A percentile compares a stretch with the other conserved stretches of the same genome.
These are phyloP conservation scores for Phengaris alcon DNA, from an alignment of 2,888 invertebrate species.

Conservation along the genomic window DNA sequence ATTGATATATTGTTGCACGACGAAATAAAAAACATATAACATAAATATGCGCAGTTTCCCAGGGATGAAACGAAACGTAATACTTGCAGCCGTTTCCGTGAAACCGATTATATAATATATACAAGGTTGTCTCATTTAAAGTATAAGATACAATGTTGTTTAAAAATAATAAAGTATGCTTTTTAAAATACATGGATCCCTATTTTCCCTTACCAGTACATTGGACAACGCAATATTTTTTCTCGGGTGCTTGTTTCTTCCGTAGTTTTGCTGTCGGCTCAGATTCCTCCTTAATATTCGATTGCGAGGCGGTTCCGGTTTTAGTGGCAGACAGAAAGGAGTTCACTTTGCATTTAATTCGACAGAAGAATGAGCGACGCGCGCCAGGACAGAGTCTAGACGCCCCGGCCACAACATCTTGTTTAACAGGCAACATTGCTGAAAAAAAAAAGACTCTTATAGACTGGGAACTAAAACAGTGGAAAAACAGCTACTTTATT, in stretches of 20 bases:
- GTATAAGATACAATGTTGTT: background rate
- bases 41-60: too few relatives aligned
- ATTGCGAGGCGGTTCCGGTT: conserved; percentile 28
- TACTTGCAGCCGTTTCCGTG: too few relatives aligned
- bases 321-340: background rate
- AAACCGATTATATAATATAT: too few relatives aligned
- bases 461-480: background rate
- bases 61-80: too few relatives aligned
- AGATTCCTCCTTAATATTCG: conserved; percentile 84
- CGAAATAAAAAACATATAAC: too few relatives aligned
- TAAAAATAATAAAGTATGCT: too few relatives aligned
- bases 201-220: conserved; percentile 82
- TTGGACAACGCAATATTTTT: conserved; percentile 92
- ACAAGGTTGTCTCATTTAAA: too few relatives aligned
- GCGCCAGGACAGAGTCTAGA: conserved; percentile 92
- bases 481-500: background rate
- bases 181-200: background rate
- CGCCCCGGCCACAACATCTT: conserved; percentile 87
- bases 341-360: conserved; percentile 86
- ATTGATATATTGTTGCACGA: too few relatives aligned
- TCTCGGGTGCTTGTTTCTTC: conserved; percentile 84
- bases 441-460: conserved; percentile 40
- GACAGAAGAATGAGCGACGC: conserved; percentile 94
- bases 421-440: conserved; percentile 95
- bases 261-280: conserved; percentile 81